phyloP scores from a whole-genome alignment of 2,888 invertebrate genomes.

The Orchesellides sinensis region DNA sequence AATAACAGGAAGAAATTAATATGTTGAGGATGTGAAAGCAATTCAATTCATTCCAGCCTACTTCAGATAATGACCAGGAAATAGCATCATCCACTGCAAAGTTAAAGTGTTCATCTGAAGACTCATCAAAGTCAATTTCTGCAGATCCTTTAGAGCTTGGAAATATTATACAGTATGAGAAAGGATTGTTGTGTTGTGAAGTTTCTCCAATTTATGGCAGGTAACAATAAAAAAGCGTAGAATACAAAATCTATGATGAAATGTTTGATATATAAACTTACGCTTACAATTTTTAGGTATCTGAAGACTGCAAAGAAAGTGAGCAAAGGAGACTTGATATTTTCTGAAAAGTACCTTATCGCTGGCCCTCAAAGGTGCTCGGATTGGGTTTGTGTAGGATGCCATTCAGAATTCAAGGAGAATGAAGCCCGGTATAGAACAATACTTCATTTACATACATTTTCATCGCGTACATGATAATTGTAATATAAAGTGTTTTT shows the following conservation, averaged over 20 bases:
- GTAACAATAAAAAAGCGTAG: background rate
- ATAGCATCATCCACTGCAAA: background rate
- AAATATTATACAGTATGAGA: conserved; percentile 67
- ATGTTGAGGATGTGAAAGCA: too few relatives aligned
- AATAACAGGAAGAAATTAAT: too few relatives aligned
- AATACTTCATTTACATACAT: too few relatives aligned
- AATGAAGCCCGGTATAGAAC: conserved; percentile 27
- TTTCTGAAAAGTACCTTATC: conserved; percentile 75
- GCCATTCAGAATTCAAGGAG: conserved; percentile 70
- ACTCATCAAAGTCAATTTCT: too few relatives aligned
- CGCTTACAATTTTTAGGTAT: conserved; percentile 52
- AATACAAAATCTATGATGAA: background rate
- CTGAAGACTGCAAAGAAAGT: conserved; percentile 67
- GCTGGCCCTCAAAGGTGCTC: conserved; percentile 73
- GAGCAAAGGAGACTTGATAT: conserved; percentile 66
- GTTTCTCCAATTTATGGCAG: background rate
- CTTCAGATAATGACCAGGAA: background rate
- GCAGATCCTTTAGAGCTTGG: conserved; percentile 38
- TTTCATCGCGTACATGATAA: too few relatives aligned
- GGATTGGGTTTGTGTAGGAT: conserved; percentile 74
- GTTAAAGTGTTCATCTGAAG: too few relatives aligned
- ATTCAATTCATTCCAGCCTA: too few relatives aligned
- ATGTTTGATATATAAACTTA: background rate
- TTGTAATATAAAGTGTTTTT: too few relatives aligned
- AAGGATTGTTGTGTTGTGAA: conserved; percentile 55